Base-by-base conservation (phyloP, 2,888 invertebrate genomes). In the Hipparchia sbordonii region DNA sequence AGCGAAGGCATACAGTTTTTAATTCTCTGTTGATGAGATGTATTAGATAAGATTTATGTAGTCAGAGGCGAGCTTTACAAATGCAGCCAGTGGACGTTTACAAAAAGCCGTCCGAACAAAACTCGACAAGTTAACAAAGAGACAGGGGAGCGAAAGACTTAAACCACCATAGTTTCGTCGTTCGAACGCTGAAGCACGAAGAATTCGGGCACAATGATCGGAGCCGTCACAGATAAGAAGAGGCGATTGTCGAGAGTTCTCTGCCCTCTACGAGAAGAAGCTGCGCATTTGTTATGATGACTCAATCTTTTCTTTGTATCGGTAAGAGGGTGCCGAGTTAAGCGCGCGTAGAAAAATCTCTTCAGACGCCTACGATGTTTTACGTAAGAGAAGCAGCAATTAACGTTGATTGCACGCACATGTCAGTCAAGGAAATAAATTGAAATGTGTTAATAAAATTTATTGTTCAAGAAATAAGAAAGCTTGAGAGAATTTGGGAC, bases 201-300 rank as follows among this genome's bases (percentile, higher is more conserved):
- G 86, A 84, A 88, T 90, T 87, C 87, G 87, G 87, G 83, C 86
- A 91, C 91, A 92, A 91, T 89, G 89, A 91, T 90, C 87, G 84
- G 79, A 83, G 85, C 90, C 90, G 89, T 91, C 92, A 89, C 89
- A 92, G 92, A 91, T 92, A 91, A 92, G 89, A 88, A 84, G 86
- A 85, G 83, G 80, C 84, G 90, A 91, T 90, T 91, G 91, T 90
- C 80, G 84, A 83, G 85, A 89, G 89, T 89, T 89, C 88, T 81
- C 83, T 87, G 87, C 85, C 85, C 87, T 87, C 85, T 79, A 76
- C 80, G 82, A 79, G 82, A 85, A 88, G 85, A 84, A 85, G 84
- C 83, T 86, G 87, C 85, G 88, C 89, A 92, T 93, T 92, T 93
- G 92, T 93, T 93, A 90, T 92, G 92, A 93, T 93, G 93, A 93